These are phyloP conservation scores for Sepioteuthis lessoniana DNA, from an alignment of 2,888 invertebrate genomes.

Conservation along the genomic window DNA sequence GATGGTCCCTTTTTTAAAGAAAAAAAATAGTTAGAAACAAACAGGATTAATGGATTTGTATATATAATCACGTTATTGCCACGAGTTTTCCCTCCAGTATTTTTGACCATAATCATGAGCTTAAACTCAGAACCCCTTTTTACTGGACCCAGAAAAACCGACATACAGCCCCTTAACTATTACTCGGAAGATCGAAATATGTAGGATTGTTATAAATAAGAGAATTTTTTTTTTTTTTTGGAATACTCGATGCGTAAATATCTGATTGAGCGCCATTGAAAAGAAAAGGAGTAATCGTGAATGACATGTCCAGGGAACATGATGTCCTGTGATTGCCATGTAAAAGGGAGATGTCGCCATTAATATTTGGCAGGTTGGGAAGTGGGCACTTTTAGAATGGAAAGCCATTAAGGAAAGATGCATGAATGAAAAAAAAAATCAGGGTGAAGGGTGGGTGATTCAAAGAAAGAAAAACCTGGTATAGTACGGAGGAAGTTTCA, in stretches of 20 bases:
- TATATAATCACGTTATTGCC: too few relatives aligned
- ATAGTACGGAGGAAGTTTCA: not conserved
- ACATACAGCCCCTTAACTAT: not conserved
- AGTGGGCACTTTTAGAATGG: not conserved
- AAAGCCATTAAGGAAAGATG: not conserved
- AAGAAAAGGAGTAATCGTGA: not conserved
- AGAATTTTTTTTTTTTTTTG: too few relatives aligned
- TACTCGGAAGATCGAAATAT: not conserved
- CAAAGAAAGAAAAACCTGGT: not conserved
- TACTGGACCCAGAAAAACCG: not conserved
- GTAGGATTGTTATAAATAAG: not conserved
- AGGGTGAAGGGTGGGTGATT: not conserved
- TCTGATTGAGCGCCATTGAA: not conserved
- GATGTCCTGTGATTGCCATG: not conserved
- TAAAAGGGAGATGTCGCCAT: constrained; percentile 2
- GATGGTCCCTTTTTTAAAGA: too few relatives aligned
- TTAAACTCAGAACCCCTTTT: not conserved
- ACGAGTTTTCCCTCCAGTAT: not conserved
- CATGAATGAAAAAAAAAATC: not conserved
- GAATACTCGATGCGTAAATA: not conserved
- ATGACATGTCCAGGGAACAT: not conserved
- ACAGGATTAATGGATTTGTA: too few relatives aligned
- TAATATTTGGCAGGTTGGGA: not conserved
- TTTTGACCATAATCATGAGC: not conserved
- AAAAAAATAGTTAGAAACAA: too few relatives aligned